Conservation (phyloP, 2,113 vertebrate species). For the Pygoscelis adeliae region DNA sequence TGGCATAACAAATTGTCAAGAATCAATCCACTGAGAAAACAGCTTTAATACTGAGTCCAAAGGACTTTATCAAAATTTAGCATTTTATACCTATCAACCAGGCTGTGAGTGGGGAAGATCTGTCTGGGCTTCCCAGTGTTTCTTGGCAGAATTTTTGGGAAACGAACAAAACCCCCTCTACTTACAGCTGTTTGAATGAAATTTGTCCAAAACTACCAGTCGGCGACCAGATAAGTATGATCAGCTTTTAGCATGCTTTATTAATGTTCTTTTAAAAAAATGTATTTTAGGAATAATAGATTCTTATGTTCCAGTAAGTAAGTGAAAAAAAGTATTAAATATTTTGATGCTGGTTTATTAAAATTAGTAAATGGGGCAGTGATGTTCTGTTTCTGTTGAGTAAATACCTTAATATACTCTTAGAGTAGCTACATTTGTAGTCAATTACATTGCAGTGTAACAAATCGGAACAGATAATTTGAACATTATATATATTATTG, state of each 20-base stretch:
- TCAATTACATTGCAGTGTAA: background rate
- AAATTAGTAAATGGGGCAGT: background rate
- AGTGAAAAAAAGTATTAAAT: background rate
- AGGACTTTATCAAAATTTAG: background rate
- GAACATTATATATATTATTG: background rate
- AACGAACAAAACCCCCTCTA: background rate
- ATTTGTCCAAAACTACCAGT: background rate
- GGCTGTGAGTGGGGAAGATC: background rate
- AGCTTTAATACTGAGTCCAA: background rate
- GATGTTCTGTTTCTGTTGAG: background rate
- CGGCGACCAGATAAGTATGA: background rate
- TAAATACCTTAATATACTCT: background rate
- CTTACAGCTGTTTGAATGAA: background rate
- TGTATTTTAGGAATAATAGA: background rate
- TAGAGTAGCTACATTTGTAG: background rate
- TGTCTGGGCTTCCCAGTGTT: background rate
- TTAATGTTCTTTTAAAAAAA: background rate
- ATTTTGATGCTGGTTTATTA: background rate
- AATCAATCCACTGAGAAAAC: background rate
- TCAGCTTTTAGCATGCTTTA: background rate
- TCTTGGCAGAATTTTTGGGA: background rate
- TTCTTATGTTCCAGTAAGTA: background rate
- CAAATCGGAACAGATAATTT: background rate
- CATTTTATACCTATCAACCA: background rate
- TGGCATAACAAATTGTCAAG: background rate